These are phyloP conservation scores for Euphydryas editha DNA, from an alignment of 2,888 invertebrate genomes.

Conservation along the genomic window DNA sequence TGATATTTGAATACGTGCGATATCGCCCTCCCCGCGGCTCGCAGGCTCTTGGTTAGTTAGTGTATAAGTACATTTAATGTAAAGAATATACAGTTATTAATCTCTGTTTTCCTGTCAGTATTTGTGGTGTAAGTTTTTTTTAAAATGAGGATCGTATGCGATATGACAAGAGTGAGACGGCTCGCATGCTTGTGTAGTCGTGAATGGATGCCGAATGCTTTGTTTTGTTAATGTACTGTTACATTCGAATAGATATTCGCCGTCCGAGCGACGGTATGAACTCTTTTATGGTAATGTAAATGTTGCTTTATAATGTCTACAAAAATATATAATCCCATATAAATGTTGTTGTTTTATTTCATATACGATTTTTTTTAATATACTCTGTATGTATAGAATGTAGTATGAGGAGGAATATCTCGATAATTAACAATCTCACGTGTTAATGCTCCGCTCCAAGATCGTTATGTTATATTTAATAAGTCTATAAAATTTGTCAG, in stretches of 20 bases:
- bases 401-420: too few species aligned
- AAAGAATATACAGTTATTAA: constrained; percentile 77
- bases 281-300: constrained; percentile 81
- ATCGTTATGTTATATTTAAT: too few species aligned
- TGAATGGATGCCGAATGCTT: constrained; percentile 53
- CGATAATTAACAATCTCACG: too few species aligned
- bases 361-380: background rate
- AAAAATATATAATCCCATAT: constrained; percentile 82
- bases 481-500: too few species aligned
- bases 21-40: constrained; percentile 63
- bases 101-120: constrained; percentile 82
- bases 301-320: constrained; percentile 84
- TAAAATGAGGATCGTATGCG: constrained; percentile 58
- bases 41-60: constrained; percentile 81
- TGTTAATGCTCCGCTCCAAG: too few species aligned
- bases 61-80: constrained; percentile 79
- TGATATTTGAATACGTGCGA: constrained; percentile 78
- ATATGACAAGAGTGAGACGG: constrained; percentile 44
- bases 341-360: constrained; percentile 66
- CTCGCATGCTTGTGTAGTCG: constrained; percentile 43
- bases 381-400: too few species aligned
- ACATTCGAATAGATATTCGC: constrained; percentile 81
- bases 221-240: constrained; percentile 78
- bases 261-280: constrained; percentile 63
- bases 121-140: constrained; percentile 74